These are phyloP conservation scores for Stylophora pistillata DNA, from an alignment of 64 coral and sea anemone genomes.

Conservation along the genomic window DNA sequence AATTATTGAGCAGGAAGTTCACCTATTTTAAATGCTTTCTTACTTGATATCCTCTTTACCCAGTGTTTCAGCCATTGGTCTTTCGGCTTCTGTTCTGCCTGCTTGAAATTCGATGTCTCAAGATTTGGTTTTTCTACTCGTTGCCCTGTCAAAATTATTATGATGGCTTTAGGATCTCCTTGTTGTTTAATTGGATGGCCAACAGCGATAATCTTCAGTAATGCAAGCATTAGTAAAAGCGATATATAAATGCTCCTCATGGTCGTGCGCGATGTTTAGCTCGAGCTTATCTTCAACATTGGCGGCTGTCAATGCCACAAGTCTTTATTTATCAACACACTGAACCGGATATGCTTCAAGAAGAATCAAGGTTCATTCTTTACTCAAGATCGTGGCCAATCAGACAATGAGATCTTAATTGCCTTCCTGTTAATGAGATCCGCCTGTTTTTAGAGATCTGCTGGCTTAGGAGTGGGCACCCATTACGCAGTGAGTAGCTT, in stretches of 20 bases:
- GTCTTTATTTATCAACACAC: constrained; percentile 33
- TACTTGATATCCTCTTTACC: constrained; percentile 52
- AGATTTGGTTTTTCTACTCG: background rate
- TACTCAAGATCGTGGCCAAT: constrained; percentile 3
- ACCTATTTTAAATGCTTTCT: background rate
- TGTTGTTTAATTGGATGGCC: constrained; percentile 33
- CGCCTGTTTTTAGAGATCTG: constrained; percentile 7
- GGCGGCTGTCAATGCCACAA: background rate
- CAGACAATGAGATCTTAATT: constrained; percentile 12
- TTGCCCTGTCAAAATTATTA: constrained; percentile 12
- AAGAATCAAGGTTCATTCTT: background rate
- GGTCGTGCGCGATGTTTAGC: background rate
- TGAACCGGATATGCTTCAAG: constrained; percentile 11
- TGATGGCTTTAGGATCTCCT: constrained; percentile 15
- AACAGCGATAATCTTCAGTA: constrained; percentile 23
- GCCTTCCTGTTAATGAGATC: constrained; percentile 9
- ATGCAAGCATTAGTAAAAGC: constrained; percentile 13
- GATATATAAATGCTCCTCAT: constrained; percentile 13
- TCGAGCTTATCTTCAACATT: constrained; percentile 17
- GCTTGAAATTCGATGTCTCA: background rate
- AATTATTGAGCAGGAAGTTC: background rate
- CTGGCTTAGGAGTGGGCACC: background rate
- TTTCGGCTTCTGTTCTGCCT: constrained; percentile 7
- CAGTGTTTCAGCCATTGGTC: constrained; percentile 31
- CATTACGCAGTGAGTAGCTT: too few relatives aligned